Percentiles rank a stretch among this genome's conserved stretches.
These are phyloP conservation scores for Plebejus anna DNA, from an alignment of 2,888 invertebrate genomes.

Conservation along the genomic window DNA sequence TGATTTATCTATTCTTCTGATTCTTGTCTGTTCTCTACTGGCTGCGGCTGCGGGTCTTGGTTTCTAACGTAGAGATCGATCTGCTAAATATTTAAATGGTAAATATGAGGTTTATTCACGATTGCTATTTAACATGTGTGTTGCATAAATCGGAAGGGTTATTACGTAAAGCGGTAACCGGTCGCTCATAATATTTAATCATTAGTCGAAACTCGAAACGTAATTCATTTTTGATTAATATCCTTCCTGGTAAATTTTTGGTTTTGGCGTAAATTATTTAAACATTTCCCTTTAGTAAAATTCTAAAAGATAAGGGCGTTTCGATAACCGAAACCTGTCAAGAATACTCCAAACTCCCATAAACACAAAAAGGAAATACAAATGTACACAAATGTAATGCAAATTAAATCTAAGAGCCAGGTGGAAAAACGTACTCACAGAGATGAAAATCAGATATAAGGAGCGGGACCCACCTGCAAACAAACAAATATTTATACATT, in stretches of 20 bases:
- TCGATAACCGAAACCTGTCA: not conserved
- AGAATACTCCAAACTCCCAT: slow-evolving; percentile 3
- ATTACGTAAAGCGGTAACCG: slow-evolving; percentile 12
- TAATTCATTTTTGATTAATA: not conserved
- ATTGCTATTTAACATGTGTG: not conserved
- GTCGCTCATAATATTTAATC: slow-evolving; percentile 8
- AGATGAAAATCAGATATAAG: slow-evolving; percentile 43
- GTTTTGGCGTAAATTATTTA: not conserved
- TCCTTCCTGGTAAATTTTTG: not conserved
- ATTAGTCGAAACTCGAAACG: not conserved
- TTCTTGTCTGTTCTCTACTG: too few species aligned
- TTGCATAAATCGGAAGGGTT: slow-evolving; percentile 6
- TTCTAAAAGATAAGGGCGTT: not conserved
- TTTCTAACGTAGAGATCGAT: too few species aligned
- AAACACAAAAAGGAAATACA: slow-evolving; percentile 24
- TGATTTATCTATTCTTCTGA: too few species aligned
- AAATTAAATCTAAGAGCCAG: slow-evolving; percentile 32
- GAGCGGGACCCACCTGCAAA: slow-evolving; percentile 45
- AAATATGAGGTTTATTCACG: not conserved
- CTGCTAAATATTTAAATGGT: too few species aligned
- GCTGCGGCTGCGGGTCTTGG: too few species aligned
- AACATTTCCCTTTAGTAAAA: not conserved
- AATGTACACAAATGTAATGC: slow-evolving; percentile 36
- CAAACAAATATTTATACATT: slow-evolving; percentile 47
- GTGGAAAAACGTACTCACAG: slow-evolving; percentile 40